Evolutionary conservation across 2,797 vertebrate genomes (phyloP), one percentile per base, ranked within the genome.

Genomic region (Neosalanx taihuensis): DNA sequence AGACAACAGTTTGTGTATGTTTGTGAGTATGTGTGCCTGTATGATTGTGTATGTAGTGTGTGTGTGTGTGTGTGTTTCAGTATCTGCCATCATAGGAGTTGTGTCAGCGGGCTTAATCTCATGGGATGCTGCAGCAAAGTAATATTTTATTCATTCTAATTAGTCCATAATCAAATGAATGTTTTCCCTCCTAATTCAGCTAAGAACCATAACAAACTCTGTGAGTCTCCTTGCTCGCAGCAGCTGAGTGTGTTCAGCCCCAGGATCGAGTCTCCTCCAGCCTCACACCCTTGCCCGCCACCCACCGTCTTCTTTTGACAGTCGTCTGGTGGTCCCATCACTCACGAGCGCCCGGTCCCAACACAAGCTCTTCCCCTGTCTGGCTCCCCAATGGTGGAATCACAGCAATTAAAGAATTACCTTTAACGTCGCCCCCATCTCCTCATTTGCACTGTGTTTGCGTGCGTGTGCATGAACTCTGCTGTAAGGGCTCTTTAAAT

Each of bases 81-180:
- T 41, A 12, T 7, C 20, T 37, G 31, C 17, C 51, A 1, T 17
- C 46, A 84, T 64, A 72, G 78, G 79, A 81, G 79, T 69, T 67
- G 79, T 84, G 84, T 88, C 86, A 88, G 79, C 83, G 79, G 81
- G 80, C 73, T 77, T 67, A 75, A 80, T 79, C 86, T 85, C 73
- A 67, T 77, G 89, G 87, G 86, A 85, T 77, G 76, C 77, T 57
- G 17, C 56, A 66, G 69, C 62, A 61, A 9, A 70, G 75, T 78
- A 81, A 89, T 91, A 84, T 87, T 91, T 89, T 89, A 89, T 89
- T 90, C 87, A 86, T 89, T 84, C 86, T 87, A 90, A 91, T 91
- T 88, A 85, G 81, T 80, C 86, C 84, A 79, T 81, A 85, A 85
- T 82, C 70, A 87, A 89, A 86, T 90, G 86, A 89, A 89, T 83